These are phyloP conservation scores for Choreutis nemorana DNA, from an alignment of 2,888 invertebrate genomes.

Conservation along the genomic window DNA sequence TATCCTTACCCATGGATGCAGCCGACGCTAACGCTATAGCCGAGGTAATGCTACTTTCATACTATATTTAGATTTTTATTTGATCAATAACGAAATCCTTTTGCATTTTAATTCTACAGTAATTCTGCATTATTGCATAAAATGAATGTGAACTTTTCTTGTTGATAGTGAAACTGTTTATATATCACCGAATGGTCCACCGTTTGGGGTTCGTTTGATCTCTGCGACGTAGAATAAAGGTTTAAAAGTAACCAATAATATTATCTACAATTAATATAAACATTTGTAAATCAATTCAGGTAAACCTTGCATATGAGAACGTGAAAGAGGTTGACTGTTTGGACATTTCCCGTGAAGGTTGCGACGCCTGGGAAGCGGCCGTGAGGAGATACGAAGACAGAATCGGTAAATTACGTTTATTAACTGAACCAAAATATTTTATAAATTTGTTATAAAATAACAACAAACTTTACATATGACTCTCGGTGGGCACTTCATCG, in stretches of 20 bases:
- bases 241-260: too few species aligned
- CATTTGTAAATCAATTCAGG: conserved; percentile 33
- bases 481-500: background rate
- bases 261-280: too few species aligned
- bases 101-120: background rate
- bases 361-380: conserved; percentile 98
- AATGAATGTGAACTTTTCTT: background rate
- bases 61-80: background rate
- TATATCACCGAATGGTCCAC: too few species aligned
- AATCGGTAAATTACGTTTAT: conserved; percentile 69
- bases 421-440: too few species aligned
- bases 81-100: background rate
- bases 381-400: conserved; percentile 96
- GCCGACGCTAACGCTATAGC: conserved; percentile 97
- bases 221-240: too few species aligned
- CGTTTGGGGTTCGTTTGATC: too few species aligned
- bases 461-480: background rate
- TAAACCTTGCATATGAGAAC: conserved; percentile 95
- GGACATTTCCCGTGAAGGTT: conserved; percentile 96
- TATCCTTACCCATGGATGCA: conserved; percentile 82
- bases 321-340: conserved; percentile 98
- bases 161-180: too few species aligned
- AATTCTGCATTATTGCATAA: conserved; percentile 2
- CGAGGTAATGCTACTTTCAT: conserved; percentile 71
- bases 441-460: background rate